Percentiles rank a stretch among this genome's conserved stretches.
Evolutionary conservation across 2,888 invertebrate species (phyloP).

Genomic region (Vannuccia rotundouncinata): DNA sequence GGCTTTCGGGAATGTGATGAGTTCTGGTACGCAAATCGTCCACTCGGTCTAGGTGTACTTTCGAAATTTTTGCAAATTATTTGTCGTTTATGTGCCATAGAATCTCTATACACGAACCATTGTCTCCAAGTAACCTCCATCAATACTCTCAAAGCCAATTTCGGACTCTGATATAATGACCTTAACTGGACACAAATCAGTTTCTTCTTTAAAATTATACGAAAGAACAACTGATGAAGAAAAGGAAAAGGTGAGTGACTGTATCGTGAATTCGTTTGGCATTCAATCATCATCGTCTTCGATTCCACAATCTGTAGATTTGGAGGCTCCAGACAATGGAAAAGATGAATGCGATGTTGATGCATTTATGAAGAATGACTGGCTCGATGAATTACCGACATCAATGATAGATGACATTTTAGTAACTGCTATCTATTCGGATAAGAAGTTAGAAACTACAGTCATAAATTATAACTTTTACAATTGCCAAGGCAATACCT

Average conservation of each 20-base stretch:
- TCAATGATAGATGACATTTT: slow-evolving; percentile 15
- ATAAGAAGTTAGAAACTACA: neutral
- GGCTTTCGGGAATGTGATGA: neutral
- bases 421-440: slow-evolving; percentile 1
- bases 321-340: slow-evolving; percentile 4
- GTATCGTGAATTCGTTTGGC: slow-evolving; percentile 24
- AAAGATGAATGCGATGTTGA: slow-evolving; percentile 15
- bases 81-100: slow-evolving; percentile 15
- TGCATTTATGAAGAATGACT: slow-evolving; percentile 20
- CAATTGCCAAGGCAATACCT: slow-evolving; percentile 5
- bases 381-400: slow-evolving; percentile 7
- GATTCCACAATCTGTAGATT: slow-evolving; percentile 18
- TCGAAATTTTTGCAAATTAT: slow-evolving; percentile 6
- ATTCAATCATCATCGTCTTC: slow-evolving; percentile 11
- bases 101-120: slow-evolving; percentile 20
- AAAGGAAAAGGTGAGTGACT: slow-evolving; percentile 11
- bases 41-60: slow-evolving; percentile 13
- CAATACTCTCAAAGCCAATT: slow-evolving; percentile 23
- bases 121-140: slow-evolving; percentile 21
- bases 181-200: slow-evolving; percentile 9
- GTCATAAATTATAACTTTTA: slow-evolving; percentile 22
- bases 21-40: slow-evolving; percentile 21
- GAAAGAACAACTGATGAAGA: slow-evolving; percentile 18
- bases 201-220: slow-evolving; percentile 6
- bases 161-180: slow-evolving; percentile 15